These are phyloP conservation scores for Nomada fabriciana DNA, from an alignment of 2,888 invertebrate species.

Conservation along the genomic window DNA sequence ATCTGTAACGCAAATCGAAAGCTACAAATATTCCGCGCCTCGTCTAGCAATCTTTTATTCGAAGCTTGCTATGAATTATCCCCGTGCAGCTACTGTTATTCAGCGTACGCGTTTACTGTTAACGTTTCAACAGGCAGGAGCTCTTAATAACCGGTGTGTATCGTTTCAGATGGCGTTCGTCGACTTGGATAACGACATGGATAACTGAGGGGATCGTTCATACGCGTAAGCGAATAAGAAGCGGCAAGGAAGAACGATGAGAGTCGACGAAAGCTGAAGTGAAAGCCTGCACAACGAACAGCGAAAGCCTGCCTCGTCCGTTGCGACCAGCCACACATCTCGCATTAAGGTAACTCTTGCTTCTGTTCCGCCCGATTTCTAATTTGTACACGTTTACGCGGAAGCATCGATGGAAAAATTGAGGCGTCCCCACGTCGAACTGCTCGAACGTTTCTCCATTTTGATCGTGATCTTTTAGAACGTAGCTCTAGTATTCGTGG, in stretches of 20 bases:
- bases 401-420: too few species aligned
- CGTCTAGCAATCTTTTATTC: too few species aligned
- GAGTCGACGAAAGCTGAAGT: constrained; percentile 76
- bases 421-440: too few species aligned
- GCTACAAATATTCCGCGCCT: too few species aligned
- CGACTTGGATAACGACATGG: constrained; percentile 63
- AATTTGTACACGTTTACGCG: too few species aligned
- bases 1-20: neutral
- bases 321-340: constrained; percentile 81
- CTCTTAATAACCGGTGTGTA: neutral
- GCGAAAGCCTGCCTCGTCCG: constrained; percentile 81
- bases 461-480: neutral
- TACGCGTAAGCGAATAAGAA: constrained; percentile 63
- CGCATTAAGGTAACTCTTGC: constrained; percentile 78
- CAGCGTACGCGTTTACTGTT: neutral
- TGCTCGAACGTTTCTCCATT: too few species aligned
- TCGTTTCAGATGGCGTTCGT: constrained; percentile 68
- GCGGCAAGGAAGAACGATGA: constrained; percentile 68
- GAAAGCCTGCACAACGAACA: constrained; percentile 76
- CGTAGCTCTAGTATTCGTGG: neutral
- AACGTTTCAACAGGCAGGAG: neutral
- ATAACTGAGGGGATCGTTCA: constrained; percentile 59
- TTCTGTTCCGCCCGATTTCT: neutral
- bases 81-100: too few species aligned
- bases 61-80: too few species aligned